phyloP scores from a whole-genome alignment of 2,797 vertebrate genomes.

The Amphiprion clarkii region DNA sequence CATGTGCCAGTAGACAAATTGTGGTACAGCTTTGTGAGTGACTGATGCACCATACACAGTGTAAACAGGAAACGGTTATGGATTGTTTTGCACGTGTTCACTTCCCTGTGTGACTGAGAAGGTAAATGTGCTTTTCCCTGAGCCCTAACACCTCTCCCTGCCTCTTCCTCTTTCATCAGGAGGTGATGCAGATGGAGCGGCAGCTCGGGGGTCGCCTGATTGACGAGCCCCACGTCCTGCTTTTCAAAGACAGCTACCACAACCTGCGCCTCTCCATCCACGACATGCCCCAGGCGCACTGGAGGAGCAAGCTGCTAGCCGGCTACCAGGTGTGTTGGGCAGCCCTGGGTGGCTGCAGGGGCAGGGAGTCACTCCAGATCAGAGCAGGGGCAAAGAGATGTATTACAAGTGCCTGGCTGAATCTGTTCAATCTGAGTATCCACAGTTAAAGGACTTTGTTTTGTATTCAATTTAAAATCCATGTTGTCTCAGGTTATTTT shows the following conservation, averaged over 20 bases:
- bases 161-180: slow-evolving; percentile 81
- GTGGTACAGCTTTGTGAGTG: slow-evolving; percentile 21
- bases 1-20: slow-evolving; percentile 16
- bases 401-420: slow-evolving; percentile 58
- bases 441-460: slow-evolving; percentile 39
- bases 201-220: slow-evolving; percentile 98
- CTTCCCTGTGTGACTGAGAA: slow-evolving; percentile 41
- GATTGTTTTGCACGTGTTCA: slow-evolving; percentile 52
- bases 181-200: slow-evolving; percentile 98
- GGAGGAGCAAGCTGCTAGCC: slow-evolving; percentile 98
- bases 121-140: slow-evolving; percentile 40
- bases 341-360: slow-evolving; percentile 25
- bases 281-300: slow-evolving; percentile 96
- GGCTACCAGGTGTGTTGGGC: slow-evolving; percentile 93
- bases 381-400: slow-evolving; percentile 43
- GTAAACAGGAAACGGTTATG: slow-evolving; percentile 46
- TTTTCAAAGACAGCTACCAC: slow-evolving; percentile 99
- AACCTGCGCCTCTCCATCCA: slow-evolving; percentile 99
- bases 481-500: slow-evolving; percentile 25
- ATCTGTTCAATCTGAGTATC: slow-evolving; percentile 60
- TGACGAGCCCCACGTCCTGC: slow-evolving; percentile 94
- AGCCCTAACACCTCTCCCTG: slow-evolving; percentile 39
- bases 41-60: slow-evolving; percentile 25
- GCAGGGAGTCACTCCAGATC: slow-evolving; percentile 57
- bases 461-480: slow-evolving; percentile 34